Conservation (phyloP, 1,140 invertebrate genomes). For the Tenebrio molitor region DNA sequence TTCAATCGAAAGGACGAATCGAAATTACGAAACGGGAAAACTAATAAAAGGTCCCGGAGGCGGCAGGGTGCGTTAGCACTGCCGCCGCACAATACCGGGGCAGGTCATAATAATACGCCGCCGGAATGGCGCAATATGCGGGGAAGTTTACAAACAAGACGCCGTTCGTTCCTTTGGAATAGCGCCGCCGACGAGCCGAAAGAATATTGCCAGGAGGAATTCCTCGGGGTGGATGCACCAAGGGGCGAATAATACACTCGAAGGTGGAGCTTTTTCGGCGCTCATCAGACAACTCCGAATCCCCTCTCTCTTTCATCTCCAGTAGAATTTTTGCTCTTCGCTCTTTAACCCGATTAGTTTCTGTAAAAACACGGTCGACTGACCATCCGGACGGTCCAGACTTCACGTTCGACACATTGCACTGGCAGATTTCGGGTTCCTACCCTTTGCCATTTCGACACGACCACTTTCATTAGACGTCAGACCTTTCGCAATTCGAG, state of each 20-base stretch:
- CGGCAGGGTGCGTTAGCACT: constrained; percentile 18
- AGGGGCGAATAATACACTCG: too few species aligned
- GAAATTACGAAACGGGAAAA: constrained; percentile 43
- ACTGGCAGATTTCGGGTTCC: neutral
- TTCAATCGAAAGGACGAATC: constrained; percentile 48
- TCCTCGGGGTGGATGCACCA: neutral
- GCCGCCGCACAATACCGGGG: constrained; percentile 16
- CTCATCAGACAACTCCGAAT: too few species aligned
- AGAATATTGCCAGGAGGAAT: constrained; percentile 2
- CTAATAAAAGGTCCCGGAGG: constrained; percentile 41
- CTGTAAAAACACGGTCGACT: too few species aligned
- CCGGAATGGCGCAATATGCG: constrained; percentile 42
- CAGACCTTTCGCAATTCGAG: neutral
- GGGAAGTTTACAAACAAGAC: constrained; percentile 45
- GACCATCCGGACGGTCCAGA: too few species aligned
- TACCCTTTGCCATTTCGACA: neutral
- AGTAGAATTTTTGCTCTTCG: too few species aligned
- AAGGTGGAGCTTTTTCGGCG: too few species aligned
- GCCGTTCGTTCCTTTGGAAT: constrained; percentile 17
- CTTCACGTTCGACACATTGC: too few species aligned
- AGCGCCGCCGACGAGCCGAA: constrained; percentile 2
- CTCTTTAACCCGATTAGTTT: too few species aligned
- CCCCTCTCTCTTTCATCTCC: too few species aligned
- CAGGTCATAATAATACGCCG: constrained; percentile 29
- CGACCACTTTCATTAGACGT: too few species aligned